Percentiles rank a stretch among this genome's conserved stretches.
Conservation (phyloP, 2,797 vertebrate species). For the Hirundo rustica region DNA sequence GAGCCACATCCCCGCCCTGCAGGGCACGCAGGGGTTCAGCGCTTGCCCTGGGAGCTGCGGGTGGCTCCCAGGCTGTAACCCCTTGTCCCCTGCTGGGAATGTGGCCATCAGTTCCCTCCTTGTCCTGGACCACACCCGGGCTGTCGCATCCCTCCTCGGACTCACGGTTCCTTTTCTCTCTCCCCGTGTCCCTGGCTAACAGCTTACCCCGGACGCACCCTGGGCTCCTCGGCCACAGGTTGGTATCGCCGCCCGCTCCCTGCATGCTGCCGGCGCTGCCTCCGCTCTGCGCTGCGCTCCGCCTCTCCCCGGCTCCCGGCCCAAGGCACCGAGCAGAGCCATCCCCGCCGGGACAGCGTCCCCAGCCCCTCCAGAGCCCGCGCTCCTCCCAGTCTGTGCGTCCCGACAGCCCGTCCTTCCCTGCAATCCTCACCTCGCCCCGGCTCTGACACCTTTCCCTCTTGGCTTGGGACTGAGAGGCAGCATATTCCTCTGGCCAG, state of each 20-base stretch:
- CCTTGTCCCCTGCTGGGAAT: not conserved
- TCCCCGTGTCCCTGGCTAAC: conserved; percentile 79
- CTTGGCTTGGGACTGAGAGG: not conserved
- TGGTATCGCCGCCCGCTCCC: conserved; percentile 82
- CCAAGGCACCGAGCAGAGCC: too few relatives aligned
- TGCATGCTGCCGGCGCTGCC: conserved; percentile 39
- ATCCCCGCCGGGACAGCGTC: fast-evolving
- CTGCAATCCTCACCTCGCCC: not conserved
- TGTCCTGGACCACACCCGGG: conserved; percentile 11
- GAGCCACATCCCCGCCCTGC: fast-evolving
- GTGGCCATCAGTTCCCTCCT: not conserved
- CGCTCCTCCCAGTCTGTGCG: not conserved
- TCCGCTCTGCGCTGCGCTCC: not conserved
- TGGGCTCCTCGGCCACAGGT: conserved; percentile 91
- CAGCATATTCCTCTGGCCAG: not conserved
- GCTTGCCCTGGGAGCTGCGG: not conserved
- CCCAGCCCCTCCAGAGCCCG: not conserved
- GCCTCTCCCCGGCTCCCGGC: not conserved
- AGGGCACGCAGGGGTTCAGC: not conserved
- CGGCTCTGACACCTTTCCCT: not conserved
- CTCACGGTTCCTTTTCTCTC: conserved; percentile 74
- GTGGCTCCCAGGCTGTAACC: not conserved
- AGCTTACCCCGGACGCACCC: conserved; percentile 92
- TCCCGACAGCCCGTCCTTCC: not conserved
- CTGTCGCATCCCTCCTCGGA: conserved; percentile 28